Conservation (phyloP, 2,888 invertebrate species). For the Philereme transversata region DNA sequence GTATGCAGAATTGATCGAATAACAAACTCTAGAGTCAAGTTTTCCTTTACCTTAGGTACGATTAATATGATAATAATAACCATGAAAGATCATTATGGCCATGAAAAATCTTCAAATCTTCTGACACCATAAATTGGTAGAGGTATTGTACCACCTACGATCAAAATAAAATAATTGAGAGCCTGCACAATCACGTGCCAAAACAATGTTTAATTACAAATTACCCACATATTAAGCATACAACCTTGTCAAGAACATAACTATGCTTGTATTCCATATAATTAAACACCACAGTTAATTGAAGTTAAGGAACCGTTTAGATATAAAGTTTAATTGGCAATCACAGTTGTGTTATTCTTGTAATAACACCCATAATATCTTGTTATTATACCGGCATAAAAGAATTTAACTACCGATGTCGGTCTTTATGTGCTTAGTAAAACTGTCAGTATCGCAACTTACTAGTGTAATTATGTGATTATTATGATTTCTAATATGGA, state of each 20-base stretch:
- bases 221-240: constrained; percentile 28
- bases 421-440: constrained; percentile 6
- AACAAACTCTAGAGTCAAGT: too few species aligned
- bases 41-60: too few species aligned
- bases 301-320: constrained; percentile 32
- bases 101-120: too few species aligned
- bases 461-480: too few species aligned
- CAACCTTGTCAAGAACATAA: constrained; percentile 34
- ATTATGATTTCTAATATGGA: too few species aligned
- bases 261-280: constrained; percentile 26
- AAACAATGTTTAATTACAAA: constrained; percentile 16
- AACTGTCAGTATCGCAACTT: constrained; percentile 4
- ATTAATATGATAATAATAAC: neutral
- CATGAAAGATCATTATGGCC: too few species aligned
- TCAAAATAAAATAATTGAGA: constrained; percentile 19
- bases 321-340: constrained; percentile 33
- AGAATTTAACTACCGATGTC: constrained; percentile 3
- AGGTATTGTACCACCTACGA: constrained; percentile 2
- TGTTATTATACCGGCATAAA: neutral
- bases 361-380: constrained; percentile 16
- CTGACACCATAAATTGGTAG: too few species aligned
- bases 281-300: constrained; percentile 32
- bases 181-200: constrained; percentile 20
- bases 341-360: constrained; percentile 18
- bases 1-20: too few species aligned